Evolutionary conservation across 2,797 vertebrate genomes (phyloP).

Genomic region (Tarsius wallacei): DNA sequence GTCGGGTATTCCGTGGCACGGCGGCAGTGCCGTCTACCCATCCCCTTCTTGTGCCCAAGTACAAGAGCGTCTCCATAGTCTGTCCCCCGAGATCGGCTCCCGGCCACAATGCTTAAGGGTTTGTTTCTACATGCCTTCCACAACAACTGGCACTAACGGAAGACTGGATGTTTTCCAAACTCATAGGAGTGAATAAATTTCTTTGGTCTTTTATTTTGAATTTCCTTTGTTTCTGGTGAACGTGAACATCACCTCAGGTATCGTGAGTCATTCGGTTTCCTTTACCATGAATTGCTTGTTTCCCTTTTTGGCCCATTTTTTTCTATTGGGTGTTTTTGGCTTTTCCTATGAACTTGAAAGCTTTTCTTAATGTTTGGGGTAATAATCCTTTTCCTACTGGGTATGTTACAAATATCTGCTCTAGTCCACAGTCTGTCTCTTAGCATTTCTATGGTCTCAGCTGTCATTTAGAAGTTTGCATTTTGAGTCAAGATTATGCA

Average conservation of each 20-base stretch:
- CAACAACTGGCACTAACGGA: background rate
- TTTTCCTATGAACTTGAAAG: background rate
- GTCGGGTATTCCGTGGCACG: background rate
- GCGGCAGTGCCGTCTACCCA: background rate
- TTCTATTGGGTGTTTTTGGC: background rate
- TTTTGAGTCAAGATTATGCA: background rate
- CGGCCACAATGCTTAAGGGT: background rate
- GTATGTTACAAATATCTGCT: background rate
- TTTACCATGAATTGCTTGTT: background rate
- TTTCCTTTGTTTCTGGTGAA: background rate
- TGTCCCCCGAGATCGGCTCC: background rate
- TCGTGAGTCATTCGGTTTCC: background rate
- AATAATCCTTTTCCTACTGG: background rate
- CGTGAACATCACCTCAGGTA: background rate
- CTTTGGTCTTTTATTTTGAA: constrained; percentile 18
- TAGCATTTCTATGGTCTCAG: background rate
- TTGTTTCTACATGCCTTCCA: background rate
- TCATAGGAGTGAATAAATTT: background rate
- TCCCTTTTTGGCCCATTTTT: background rate
- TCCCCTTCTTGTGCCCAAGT: background rate
- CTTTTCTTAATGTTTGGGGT: background rate
- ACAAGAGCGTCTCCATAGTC: background rate
- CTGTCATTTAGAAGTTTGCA: constrained; percentile 6
- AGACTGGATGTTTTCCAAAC: background rate
- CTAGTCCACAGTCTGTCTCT: background rate